phyloP scores from a whole-genome alignment of 2,113 vertebrate genomes.

The Cryptotis parvus region DNA sequence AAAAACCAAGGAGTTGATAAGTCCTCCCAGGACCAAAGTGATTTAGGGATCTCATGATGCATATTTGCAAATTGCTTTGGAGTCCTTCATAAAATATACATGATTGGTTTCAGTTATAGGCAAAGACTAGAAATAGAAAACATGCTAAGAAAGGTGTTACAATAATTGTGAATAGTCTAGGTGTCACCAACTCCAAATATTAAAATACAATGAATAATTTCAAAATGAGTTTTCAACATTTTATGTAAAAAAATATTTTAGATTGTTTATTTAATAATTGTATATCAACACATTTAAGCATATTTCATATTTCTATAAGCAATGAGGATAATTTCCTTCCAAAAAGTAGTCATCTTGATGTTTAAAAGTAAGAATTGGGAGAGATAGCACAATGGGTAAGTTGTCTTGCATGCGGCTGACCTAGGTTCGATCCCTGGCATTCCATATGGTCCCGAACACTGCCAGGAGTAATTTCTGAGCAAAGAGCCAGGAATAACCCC shows the following conservation, averaged over 20 bases:
- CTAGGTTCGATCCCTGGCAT: too few relatives aligned
- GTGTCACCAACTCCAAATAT: background rate
- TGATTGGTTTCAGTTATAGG: background rate
- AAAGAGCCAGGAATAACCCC: too few relatives aligned
- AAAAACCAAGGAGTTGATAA: conserved; percentile 19
- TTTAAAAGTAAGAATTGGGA: too few relatives aligned
- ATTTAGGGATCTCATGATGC: background rate
- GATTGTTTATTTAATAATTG: conserved; percentile 26
- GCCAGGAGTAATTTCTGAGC: too few relatives aligned
- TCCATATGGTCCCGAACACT: too few relatives aligned
- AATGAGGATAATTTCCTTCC: background rate
- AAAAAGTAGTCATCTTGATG: background rate
- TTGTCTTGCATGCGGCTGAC: too few relatives aligned
- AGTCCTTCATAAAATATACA: background rate
- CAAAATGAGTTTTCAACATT: conserved; percentile 15
- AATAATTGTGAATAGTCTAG: too few relatives aligned
- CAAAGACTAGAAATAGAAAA: background rate
- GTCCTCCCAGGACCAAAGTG: conserved; percentile 6
- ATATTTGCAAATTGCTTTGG: conserved; percentile 24
- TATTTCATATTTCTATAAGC: conserved; percentile 40
- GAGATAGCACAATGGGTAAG: too few relatives aligned
- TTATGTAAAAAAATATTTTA: conserved; percentile 27
- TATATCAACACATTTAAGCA: background rate
- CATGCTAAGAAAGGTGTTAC: background rate
- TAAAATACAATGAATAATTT: conserved; percentile 22